Base-by-base conservation (phyloP, 2,888 invertebrate species). In the Cistogaster globosa region DNA sequence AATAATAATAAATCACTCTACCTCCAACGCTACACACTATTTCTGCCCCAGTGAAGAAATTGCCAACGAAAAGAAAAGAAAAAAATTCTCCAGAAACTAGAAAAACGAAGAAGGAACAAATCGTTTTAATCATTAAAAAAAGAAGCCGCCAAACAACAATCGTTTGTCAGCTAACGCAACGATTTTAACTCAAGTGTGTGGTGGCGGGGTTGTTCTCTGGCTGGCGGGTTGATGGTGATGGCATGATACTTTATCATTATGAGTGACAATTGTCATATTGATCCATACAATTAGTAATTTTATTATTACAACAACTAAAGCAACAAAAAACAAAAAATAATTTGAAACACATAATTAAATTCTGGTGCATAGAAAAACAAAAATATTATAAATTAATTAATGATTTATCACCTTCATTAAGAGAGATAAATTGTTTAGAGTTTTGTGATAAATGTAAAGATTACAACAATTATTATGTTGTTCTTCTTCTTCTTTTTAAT, bases 201-300 rank as follows among this genome's bases (percentile, higher is more conserved):
- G 38, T 53, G 32, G 72, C 42, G 60, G 18, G 45, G 12, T 65
- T 58, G 22, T 42, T 62, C 45, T n/a, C 0, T 7, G 60, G 16
- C 20, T n/a, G 63, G 51, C 42, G 42, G 69, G 62, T 16, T 69
- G 69, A n/a, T 74, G 38, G 53, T 65, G n/a, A n/a, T n/a, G n/a
- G 63, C 65, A 60, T 75, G 72, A 77, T 74, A 72, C 67, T 81
- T 36, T n/a, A 81, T 85, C 85, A 85, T 82, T 85, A 69, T 79
- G 85, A 79, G 82, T 82, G 85, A 85, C 82, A 85, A 85, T 85
- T 85, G 85, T 82, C 82, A 82, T 82, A 82, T 82, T 55, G 71
- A 78, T 82, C 85, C 82, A 85, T 75, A 71, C 82, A 85, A 85
- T 85, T 85, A 85, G 85, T 71, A 79, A 63, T 69, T 72, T 57